Evolutionary conservation across 64 coral and sea anemone genomes (phyloP), one percentile per base, ranked within the genome.

Genomic region (Platygyra sinensis): DNA sequence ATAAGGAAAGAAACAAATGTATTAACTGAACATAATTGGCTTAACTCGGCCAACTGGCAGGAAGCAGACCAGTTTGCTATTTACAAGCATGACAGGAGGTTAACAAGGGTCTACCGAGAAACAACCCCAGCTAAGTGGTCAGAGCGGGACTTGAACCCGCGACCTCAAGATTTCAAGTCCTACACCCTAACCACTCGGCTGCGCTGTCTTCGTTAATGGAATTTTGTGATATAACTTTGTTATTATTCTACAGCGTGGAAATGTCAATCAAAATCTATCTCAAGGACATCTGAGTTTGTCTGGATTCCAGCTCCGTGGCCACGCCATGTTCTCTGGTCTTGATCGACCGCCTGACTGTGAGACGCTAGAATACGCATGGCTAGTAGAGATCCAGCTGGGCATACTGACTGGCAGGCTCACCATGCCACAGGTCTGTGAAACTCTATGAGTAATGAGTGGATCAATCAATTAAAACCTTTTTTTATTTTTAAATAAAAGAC

Each of bases 281-380:
- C 87, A 88, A 59, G 97, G 97, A 8, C 94, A 99, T 67, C 60
- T 99, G 67, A 87, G 94, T 93, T 88, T 99, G 49, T 95, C 94
- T 30, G 97, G 97, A 29, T 78, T 99, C 17, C 97, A 99, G 88
- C 75, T 99, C 42, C 91, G 97, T 54, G 97, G 97, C 2, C 97
- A 99, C 85, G 97, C 97, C 5, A 96, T 99, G 97, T 99, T 99
- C 69, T 99, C 97, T 22, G 94, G 64, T 20, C 62, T 93, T 33
- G 91, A 86, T 24, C 85, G 89, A 22, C 97, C 97, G 36, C 91
- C 90, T 31, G 97, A 91, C 57, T 78, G 87, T 12, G 97, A 99
- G 59, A 99, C 97, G 22, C 76, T 99, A 9, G 97, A 99, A 57
- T 99, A 93, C 87, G 94, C 91, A 39, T 99, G 97, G 97, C 83